Base-by-base conservation (phyloP, 2,888 invertebrate genomes). In the Vesta saturnalis region DNA sequence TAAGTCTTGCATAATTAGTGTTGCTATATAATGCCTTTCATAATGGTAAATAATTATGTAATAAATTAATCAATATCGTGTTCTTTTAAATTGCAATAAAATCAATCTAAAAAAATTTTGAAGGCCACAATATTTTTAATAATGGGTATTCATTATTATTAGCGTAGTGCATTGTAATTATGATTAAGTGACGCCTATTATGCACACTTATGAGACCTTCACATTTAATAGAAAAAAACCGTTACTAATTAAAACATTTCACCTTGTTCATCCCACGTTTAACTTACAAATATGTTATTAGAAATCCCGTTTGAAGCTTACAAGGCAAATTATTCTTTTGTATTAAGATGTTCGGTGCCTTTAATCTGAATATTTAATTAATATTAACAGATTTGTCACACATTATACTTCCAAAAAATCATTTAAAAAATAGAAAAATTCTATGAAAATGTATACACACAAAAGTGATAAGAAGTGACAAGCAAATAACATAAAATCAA, bases 401-500 rank as follows among this genome's bases (percentile, higher is more conserved):
- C 43, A 5, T n/a, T 14, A 43, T 5, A n/a, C 2, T 43, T 5
- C 2, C 43, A 43, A 43, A 23, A 23, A 43, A 43, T 43, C 14
- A n/a, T 43, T 43, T 43, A 43, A 43, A 43, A 12, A 10, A n/a
- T n/a, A n/a, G n/a, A 43, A 43, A 43, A 58, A 15, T 39, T 46
- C 30, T 63, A 39, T 22, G 23, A 46, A 22, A 63, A 46, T 46
- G n/a, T n/a, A n/a, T n/a, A n/a, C n/a, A n/a, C 54, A 23, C 43
- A 63, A 39, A 23, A 43, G 14, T 21, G 46, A 49, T 64, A 58
- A 64, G 55, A 64, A 58, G 22, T 64, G 58, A 64, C 64, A 63
- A 30, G 16, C 15, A 64, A 58, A 54, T 64, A 64, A 64, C 58
- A 52, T 49, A 64, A 58, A 64, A 55, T 65, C 65, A 55, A 65